Evolutionary conservation across 1,140 invertebrate genomes (phyloP), one percentile per base, ranked within the genome.

Genomic region (Lutraria rhynchaena): DNA sequence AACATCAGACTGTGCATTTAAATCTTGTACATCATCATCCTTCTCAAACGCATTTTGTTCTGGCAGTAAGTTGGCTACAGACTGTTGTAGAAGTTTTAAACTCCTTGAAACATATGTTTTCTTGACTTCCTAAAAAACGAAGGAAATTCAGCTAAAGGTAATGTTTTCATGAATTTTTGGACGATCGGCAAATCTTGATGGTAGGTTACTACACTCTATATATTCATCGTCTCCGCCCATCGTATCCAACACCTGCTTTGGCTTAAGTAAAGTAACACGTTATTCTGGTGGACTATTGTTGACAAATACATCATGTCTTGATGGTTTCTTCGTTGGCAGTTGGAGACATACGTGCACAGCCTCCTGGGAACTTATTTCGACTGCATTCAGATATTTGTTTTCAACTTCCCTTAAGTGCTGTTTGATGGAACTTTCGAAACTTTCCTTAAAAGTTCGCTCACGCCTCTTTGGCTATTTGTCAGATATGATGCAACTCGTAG

Each of bases 361-460:
- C 57, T 84, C 84, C 33, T 83, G 78, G 33, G 86, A 71, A 53
- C 69, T 44, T 24, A 85, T 67, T 63, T 87, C 80, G 49, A 83
- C 82, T 53, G 71, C 19, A 24, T 65, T 81, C 1, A 83, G 44
- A 46, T 81, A 86, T 31, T 76, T 73, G 70, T 87, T 85, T 44
- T 82, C 82, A 44, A 87, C 67, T 3, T 44, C 3, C 9, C 65
- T 73, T 11, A 87, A 57, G 53, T 83, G 58, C 29, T 85, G 61
- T 69, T 61, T 74, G 7, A 85, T 53, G 57, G 76, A 58, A 86
- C 84, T 61, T 81, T 33, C 22, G 49, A n/a, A 3, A 82, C 84
- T 57, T 60, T 57, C 29, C 57, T 27, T 17, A 83, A 31, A 33
- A 85, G 24, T 15, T 83, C 67, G 19, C 55, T 63, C 75, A 86